A percentile compares a stretch with the other conserved stretches of the same genome.
Conservation (phyloP, 2,797 vertebrate genomes). For the Enteromius unitaeniatus region DNA sequence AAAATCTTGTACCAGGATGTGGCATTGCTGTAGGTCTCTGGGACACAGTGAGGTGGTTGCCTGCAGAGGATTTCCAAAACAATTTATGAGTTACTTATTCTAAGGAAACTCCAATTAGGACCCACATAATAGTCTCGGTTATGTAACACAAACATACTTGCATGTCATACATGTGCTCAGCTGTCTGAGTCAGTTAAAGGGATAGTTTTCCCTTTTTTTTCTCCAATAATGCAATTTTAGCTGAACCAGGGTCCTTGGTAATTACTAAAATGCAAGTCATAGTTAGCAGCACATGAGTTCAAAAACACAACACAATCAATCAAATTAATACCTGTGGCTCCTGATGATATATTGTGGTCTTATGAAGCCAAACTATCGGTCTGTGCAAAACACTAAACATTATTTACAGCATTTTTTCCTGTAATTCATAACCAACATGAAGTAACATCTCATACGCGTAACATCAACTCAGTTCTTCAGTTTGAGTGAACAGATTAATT, state of each 20-base stretch:
- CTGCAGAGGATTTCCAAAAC: conserved; percentile 69
- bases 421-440: not conserved
- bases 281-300: not conserved
- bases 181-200: not conserved
- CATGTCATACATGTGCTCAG: not conserved
- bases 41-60: conserved; percentile 93
- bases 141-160: not conserved
- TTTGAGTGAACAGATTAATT: not conserved
- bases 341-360: not conserved
- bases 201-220: not conserved
- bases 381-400: not conserved
- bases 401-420: not conserved
- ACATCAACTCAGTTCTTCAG: not conserved
- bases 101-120: not conserved
- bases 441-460: not conserved
- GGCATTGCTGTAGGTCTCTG: conserved; percentile 95
- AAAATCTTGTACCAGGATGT: conserved; percentile 98
- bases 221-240: not conserved
- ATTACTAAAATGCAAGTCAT: not conserved
- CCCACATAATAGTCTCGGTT: not conserved
- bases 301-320: not conserved
- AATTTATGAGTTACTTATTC: not conserved
- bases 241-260: not conserved
- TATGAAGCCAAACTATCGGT: not conserved
- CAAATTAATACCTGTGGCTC: not conserved